phyloP scores from a whole-genome alignment of 2,113 vertebrate species.

The Phyllostomus hastatus region DNA sequence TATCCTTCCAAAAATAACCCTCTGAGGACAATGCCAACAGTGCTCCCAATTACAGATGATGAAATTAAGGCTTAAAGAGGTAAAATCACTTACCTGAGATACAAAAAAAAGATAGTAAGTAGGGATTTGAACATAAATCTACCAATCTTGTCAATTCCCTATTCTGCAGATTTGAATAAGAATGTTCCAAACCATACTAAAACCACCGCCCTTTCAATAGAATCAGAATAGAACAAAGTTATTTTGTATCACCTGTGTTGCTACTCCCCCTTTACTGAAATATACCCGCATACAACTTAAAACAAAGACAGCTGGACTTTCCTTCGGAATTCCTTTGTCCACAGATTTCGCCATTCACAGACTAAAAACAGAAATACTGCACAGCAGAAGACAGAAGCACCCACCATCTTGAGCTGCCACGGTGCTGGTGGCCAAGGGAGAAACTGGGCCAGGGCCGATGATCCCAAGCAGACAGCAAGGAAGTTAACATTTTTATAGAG shows the following conservation, averaged over 20 bases:
- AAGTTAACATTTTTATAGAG: conserved; percentile 32
- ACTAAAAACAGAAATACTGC: conserved; percentile 17
- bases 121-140: not conserved
- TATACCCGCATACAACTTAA: not conserved
- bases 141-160: not conserved
- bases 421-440: not conserved
- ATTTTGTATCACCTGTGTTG: not conserved
- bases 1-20: not conserved
- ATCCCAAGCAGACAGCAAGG: not conserved
- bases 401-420: not conserved
- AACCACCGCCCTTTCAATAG: not conserved
- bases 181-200: not conserved
- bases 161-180: not conserved
- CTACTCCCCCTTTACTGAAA: not conserved
- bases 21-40: not conserved
- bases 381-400: not conserved
- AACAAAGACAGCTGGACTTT: not conserved
- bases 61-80: not conserved
- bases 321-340: not conserved
- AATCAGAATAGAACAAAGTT: not conserved
- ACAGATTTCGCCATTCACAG: not conserved
- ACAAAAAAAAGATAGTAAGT: not conserved
- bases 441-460: not conserved
- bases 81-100: not conserved
- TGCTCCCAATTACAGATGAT: not conserved